Evolutionary conservation across 1,140 invertebrate genomes (phyloP).

Genomic region (Trichonephila clavata): DNA sequence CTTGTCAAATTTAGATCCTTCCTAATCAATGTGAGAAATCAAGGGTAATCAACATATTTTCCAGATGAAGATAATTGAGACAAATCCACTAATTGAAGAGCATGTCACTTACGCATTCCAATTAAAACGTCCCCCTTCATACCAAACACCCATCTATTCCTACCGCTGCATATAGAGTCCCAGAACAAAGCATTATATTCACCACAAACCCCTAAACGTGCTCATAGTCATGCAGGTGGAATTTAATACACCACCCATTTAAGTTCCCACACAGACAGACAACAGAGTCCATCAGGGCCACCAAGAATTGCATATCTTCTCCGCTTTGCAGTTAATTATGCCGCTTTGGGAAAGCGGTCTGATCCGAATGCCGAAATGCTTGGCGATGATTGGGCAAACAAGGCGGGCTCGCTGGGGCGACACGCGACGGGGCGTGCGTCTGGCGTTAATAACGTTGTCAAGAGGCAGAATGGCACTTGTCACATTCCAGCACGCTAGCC

Average conservation of each 20-base stretch:
- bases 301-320: slow-evolving; percentile 31
- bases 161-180: background rate
- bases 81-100: background rate
- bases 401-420: slow-evolving; percentile 5
- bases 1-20: too few relatives aligned
- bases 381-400: slow-evolving; percentile 45
- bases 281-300: background rate
- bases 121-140: background rate
- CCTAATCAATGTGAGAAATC: too few relatives aligned
- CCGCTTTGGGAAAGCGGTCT: slow-evolving; percentile 7
- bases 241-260: background rate
- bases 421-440: slow-evolving; percentile 21
- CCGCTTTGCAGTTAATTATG: slow-evolving; percentile 5
- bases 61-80: background rate
- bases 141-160: background rate
- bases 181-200: background rate
- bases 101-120: background rate
- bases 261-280: background rate
- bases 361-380: slow-evolving; percentile 37
- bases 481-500: slow-evolving; percentile 43
- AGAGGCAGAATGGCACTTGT: slow-evolving; percentile 33
- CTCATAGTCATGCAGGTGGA: background rate
- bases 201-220: background rate
- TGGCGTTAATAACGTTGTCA: slow-evolving; percentile 57
- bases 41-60: background rate